Evolutionary conservation across 2,797 vertebrate genomes (phyloP), one percentile per base, ranked within the genome.

Genomic region (Tokudaia tokunoshimensis): DNA sequence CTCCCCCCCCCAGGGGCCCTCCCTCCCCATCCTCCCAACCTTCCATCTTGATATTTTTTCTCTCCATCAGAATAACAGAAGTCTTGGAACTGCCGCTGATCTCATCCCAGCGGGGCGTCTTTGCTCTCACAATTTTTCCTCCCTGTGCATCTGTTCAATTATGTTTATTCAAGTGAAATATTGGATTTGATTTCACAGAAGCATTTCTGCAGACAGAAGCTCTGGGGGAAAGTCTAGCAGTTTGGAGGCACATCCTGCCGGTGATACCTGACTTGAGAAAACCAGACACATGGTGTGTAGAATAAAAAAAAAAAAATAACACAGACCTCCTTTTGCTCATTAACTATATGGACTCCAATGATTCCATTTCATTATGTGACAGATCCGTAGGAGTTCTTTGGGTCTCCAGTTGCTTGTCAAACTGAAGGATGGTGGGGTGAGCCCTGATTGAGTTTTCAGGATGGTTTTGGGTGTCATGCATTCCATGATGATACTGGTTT

Each of bases 121-220:
- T 79, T 55, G 74, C 8, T 57, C 11, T 37, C 13, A 61, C 31
- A 34, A 8, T 52, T 95, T 91, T 72, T 57, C 67, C 89, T 81
- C 50, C 52, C 61, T 41, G 7, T 55, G 61, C 7, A 29, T 84
- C 50, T 70, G 37, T 50, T 55, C 47, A 75, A 22, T 78, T 94
- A 4, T 81, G 74, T 85, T 90, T 92, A 95, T 94, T 96, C 91
- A 85, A 82, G n/a, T 75, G 83, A 96, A 92, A 94, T 31, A 67
- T 24, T 22, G 67, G 26, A 85, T 86, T 96, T 84, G 26, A 13
- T 86, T 91, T 82, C 72, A n/a, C 41, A 29, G 47, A 84, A 37
- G 9, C 29, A 90, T 82, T 79, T 11, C 24, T 12, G 1, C 10
- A 72, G 29, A 75, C 29, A 95, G 24, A 50, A 94, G 29, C 61